Evolutionary conservation across 2,113 vertebrate genomes (phyloP).

Genomic region (Gymnocephalus cernua): DNA sequence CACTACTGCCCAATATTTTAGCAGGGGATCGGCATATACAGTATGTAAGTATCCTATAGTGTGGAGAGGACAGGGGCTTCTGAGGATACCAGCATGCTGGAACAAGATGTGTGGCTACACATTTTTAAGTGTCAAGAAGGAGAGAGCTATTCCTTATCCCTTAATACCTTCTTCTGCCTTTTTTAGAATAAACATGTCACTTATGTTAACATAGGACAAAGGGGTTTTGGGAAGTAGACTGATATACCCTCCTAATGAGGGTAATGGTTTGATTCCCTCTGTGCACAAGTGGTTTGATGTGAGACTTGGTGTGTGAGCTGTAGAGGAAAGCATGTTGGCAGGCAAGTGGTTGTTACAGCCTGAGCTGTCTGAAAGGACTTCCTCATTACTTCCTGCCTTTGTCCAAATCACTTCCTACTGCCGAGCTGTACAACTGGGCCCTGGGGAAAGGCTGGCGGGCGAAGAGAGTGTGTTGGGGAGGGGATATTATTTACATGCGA

Average conservation of each 20-base stretch:
- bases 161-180: background rate
- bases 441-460: conserved; percentile 44
- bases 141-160: background rate
- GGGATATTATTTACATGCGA: conserved; percentile 47
- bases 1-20: conserved; percentile 29
- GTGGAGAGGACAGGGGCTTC: conserved; percentile 39
- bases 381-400: conserved; percentile 89
- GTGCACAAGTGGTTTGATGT: background rate
- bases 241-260: background rate
- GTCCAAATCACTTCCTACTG: conserved; percentile 81
- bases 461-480: background rate
- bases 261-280: background rate
- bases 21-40: conserved; percentile 20
- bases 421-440: conserved; percentile 64
- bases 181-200: background rate
- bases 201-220: background rate
- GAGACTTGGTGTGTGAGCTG: conserved; percentile 24
- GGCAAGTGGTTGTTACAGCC: conserved; percentile 67
- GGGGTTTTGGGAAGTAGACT: background rate
- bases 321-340: conserved; percentile 56
- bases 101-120: conserved; percentile 3
- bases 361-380: conserved; percentile 80
- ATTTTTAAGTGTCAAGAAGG: background rate
- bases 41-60: conserved; percentile 16
- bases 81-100: conserved; percentile 29